Percentiles rank a stretch among this genome's conserved stretches.
Conservation (phyloP, 2,888 invertebrate genomes). For the Cantharis rustica region DNA sequence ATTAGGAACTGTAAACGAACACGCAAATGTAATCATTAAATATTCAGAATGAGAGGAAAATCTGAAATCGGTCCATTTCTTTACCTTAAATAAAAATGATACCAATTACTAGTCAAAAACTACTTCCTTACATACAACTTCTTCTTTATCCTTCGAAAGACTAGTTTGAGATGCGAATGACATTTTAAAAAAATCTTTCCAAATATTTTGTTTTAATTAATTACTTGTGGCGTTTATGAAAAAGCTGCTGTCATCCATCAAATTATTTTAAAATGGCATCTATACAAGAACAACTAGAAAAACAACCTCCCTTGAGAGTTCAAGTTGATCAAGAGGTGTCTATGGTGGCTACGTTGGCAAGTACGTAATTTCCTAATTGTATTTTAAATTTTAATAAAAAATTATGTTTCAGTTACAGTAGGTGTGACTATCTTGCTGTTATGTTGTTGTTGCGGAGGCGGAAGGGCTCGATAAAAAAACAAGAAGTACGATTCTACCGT, state of each 20-base stretch:
- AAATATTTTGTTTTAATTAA: not conserved
- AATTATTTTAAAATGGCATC: conserved; percentile 5
- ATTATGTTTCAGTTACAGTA: conserved; percentile 3
- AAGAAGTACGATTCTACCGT: not conserved
- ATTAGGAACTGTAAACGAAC: not conserved
- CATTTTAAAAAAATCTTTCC: not conserved
- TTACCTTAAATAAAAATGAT: not conserved
- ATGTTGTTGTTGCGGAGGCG: conserved; percentile 4
- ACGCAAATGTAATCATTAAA: conserved; percentile 3
- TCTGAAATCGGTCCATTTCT: not conserved
- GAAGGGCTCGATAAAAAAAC: not conserved
- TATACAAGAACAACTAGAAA: not conserved
- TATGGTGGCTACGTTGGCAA: conserved; percentile 8
- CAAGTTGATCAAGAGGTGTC: conserved; percentile 12
- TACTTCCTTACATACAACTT: not conserved
- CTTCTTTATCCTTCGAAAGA: not conserved
- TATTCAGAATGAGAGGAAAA: conserved; percentile 6
- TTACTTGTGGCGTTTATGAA: not conserved
- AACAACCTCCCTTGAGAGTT: conserved; percentile 6
- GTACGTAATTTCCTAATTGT: not conserved
- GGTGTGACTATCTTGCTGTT: conserved; percentile 4
- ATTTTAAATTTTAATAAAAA: not conserved
- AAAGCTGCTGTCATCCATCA: not conserved
- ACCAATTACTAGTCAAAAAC: not conserved
- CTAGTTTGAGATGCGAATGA: not conserved